Conservation (phyloP, 2,888 invertebrate species). For the Orthosia incerta region DNA sequence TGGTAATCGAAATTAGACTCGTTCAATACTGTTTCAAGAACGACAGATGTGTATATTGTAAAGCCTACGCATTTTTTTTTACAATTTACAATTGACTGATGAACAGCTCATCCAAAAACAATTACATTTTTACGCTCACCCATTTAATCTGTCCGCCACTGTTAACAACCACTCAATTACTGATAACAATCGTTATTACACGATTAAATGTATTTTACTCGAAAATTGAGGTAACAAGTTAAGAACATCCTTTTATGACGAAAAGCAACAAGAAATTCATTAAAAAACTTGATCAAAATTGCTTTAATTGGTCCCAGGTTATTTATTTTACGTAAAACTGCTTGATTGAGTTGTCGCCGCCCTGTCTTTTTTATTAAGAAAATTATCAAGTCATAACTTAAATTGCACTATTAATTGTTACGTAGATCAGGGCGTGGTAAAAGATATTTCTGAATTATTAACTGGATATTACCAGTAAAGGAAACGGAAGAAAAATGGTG, state of each 20-base stretch:
- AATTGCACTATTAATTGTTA: conserved; percentile 60
- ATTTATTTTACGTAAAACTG: conserved; percentile 66
- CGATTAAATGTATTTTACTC: conserved; percentile 74
- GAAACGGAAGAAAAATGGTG: background rate
- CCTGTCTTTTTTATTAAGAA: conserved; percentile 45
- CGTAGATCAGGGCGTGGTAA: conserved; percentile 24
- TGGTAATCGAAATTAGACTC: background rate
- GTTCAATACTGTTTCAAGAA: conserved; percentile 2
- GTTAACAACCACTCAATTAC: conserved; percentile 75
- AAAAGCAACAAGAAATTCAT: conserved; percentile 63
- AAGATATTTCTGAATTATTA: conserved; percentile 46
- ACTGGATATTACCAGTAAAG: conserved; percentile 27
- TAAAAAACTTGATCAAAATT: conserved; percentile 68
- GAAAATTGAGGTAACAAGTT: conserved; percentile 61
- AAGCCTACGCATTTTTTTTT: background rate
- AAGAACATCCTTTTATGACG: conserved; percentile 71
- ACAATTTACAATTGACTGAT: conserved; percentile 10
- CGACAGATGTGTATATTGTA: background rate
- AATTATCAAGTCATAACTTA: conserved; percentile 44
- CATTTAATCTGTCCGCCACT: conserved; percentile 58
- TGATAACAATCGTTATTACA: conserved; percentile 83
- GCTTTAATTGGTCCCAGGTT: conserved; percentile 74
- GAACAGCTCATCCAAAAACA: conserved; percentile 21
- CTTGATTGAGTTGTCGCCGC: conserved; percentile 72
- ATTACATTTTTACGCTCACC: conserved; percentile 31